Evolutionary conservation across 2,113 vertebrate genomes (phyloP).

Genomic region (Mesoclemmys tuberculata): DNA sequence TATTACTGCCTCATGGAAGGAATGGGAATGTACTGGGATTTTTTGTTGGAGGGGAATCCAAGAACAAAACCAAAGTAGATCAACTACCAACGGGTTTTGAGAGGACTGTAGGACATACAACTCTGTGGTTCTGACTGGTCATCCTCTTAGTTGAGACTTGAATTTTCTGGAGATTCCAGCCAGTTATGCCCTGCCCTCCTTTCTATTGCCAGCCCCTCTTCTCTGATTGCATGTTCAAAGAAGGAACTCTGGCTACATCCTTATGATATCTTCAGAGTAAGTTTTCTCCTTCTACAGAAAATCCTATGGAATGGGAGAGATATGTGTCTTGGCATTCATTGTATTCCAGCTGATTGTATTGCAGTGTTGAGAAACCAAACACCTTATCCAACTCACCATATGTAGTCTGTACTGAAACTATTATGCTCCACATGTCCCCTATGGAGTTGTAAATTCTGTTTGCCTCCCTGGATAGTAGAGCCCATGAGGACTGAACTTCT

Average conservation of each 20-base stretch:
- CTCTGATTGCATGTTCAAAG: background rate
- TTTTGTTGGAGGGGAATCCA: background rate
- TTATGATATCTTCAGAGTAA: background rate
- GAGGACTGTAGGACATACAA: background rate
- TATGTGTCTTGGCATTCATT: background rate
- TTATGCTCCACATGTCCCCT: rapidly evolving
- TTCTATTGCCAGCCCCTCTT: background rate
- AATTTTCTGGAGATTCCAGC: background rate
- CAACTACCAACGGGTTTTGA: background rate
- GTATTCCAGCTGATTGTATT: background rate
- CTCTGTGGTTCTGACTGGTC: background rate
- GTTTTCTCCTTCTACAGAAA: background rate
- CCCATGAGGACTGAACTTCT: background rate
- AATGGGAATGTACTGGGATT: too few relatives aligned
- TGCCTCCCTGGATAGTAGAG: background rate
- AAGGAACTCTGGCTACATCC: background rate
- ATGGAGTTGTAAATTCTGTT: background rate
- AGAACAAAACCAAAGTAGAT: background rate
- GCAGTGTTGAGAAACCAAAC: background rate
- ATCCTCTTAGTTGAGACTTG: background rate
- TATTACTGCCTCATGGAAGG: background rate
- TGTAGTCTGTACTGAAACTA: background rate
- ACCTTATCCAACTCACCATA: too few relatives aligned
- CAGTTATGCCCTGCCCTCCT: rapidly evolving
- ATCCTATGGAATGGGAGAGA: background rate